Evolutionary conservation across 2,797 vertebrate species (phyloP).

Genomic region (Erpetoichthys calabaricus): DNA sequence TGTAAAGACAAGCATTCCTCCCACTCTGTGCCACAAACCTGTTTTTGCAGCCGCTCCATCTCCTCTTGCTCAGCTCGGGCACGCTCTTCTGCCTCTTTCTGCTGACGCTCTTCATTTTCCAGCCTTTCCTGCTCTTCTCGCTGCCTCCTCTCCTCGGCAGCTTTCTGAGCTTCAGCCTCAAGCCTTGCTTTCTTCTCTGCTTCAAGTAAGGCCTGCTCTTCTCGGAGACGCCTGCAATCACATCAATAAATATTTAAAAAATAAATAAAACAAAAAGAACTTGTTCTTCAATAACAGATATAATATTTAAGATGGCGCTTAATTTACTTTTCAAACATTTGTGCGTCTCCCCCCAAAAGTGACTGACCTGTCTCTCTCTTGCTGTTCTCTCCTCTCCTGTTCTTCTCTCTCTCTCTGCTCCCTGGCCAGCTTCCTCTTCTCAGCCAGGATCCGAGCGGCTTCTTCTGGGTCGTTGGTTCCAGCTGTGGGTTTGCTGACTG

Average conservation of each 20-base stretch:
- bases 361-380: conserved; percentile 70
- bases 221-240: conserved; percentile 44
- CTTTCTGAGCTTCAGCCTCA: conserved; percentile 61
- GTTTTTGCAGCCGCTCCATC: conserved; percentile 74
- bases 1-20: neutral
- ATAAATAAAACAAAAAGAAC: no score
- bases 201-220: conserved; percentile 55
- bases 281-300: no score
- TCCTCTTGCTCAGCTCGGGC: conserved; percentile 68
- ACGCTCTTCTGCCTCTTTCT: conserved; percentile 62
- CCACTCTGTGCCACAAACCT: conserved; percentile 42
- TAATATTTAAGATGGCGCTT: no score
- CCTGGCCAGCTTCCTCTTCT: conserved; percentile 77
- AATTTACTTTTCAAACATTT: no score
- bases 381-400: conserved; percentile 66
- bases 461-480: conserved; percentile 82
- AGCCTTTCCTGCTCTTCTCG: conserved; percentile 48
- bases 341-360: neutral
- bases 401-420: conserved; percentile 83
- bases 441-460: conserved; percentile 71
- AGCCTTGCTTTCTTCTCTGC: conserved; percentile 55
- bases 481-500: conserved; percentile 63
- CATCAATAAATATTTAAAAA: neutral
- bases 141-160: conserved; percentile 49
- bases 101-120: conserved; percentile 44